A percentile compares a stretch with the other conserved stretches of the same genome.
These are phyloP conservation scores for Myzus persicae DNA, from an alignment of 1,140 invertebrate species.

Conservation along the genomic window DNA sequence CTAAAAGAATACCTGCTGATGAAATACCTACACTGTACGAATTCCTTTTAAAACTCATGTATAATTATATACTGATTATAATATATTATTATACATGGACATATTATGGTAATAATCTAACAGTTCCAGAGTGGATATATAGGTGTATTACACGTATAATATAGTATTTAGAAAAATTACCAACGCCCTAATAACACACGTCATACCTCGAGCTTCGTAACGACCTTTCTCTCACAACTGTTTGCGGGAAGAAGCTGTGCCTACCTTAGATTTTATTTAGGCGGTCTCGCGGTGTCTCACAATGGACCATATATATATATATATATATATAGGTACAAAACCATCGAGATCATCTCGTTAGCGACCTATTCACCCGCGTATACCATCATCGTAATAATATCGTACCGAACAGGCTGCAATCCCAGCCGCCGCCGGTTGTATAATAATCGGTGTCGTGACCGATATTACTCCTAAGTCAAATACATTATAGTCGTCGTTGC, in stretches of 20 bases:
- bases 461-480: slow-evolving; percentile 1
- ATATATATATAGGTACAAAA: neutral
- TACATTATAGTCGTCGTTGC: neutral
- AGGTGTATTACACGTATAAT: neutral
- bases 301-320: neutral
- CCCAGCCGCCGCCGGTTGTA: neutral
- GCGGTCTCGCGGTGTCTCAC: neutral
- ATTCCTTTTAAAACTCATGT: neutral
- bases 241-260: neutral
- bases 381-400: neutral
- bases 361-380: neutral
- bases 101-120: neutral
- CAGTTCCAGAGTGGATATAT: neutral
- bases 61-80: slow-evolving; percentile 15
- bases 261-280: neutral
- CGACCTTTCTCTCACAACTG: neutral
- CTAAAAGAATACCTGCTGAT: neutral
- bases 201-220: neutral
- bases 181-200: neutral
- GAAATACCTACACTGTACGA: neutral
- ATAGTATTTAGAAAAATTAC: slow-evolving; percentile 19
- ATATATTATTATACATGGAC: neutral
- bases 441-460: neutral
- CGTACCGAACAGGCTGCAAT: neutral
- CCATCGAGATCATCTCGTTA: slow-evolving; percentile 7